Evolutionary conservation across 2,113 vertebrate genomes (phyloP).

Genomic region (Enhydra lutris): DNA sequence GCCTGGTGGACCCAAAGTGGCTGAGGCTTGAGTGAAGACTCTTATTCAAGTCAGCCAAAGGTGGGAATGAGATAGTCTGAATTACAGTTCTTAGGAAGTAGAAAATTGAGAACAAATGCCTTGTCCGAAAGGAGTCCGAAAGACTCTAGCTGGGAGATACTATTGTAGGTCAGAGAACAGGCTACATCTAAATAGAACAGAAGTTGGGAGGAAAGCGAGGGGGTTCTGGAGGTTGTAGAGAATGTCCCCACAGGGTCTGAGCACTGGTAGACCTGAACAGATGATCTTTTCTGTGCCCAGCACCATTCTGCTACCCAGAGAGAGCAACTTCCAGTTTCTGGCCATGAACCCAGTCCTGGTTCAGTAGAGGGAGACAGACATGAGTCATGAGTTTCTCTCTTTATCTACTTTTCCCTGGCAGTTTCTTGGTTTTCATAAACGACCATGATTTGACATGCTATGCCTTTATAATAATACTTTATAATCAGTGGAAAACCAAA

Average conservation of each 20-base stretch:
- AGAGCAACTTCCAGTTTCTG: background rate
- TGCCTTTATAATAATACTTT: slow-evolving; percentile 29
- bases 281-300: background rate
- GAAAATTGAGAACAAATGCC: background rate
- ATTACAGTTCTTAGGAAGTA: background rate
- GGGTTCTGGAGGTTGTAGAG: background rate
- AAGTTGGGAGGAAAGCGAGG: background rate
- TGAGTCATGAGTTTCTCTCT: background rate
- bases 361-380: background rate
- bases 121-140: background rate
- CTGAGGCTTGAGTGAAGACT: background rate
- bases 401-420: background rate
- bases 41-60: background rate
- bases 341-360: background rate
- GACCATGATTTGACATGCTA: background rate
- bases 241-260: background rate
- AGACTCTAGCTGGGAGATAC: background rate
- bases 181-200: background rate
- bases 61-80: background rate
- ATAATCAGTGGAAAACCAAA: slow-evolving; percentile 38
- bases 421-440: slow-evolving; percentile 16
- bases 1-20: background rate
- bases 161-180: background rate
- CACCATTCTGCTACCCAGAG: background rate
- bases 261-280: background rate